Conservation (phyloP, 2,113 vertebrate genomes). For the Dolichotis patagonum region DNA sequence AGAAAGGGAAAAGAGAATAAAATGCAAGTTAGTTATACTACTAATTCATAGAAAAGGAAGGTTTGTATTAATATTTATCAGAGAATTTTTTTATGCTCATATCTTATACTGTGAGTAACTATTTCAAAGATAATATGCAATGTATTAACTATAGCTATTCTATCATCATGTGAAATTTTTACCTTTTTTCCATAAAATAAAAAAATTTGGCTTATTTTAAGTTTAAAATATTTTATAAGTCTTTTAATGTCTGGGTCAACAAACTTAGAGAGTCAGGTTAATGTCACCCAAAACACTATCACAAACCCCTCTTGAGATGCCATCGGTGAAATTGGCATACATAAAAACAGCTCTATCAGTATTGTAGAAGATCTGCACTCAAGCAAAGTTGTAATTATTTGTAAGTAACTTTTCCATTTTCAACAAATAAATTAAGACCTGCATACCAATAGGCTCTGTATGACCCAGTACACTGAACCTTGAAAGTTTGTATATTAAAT, state of each 20-base stretch:
- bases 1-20: neutral
- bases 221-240: slow-evolving; percentile 13
- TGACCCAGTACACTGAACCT: neutral
- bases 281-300: neutral
- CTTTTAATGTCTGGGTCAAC: neutral
- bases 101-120: neutral
- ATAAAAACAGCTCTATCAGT: neutral
- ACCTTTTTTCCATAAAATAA: neutral
- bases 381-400: slow-evolving; percentile 66
- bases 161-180: neutral
- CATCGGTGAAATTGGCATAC: neutral
- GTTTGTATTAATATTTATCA: neutral
- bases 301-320: neutral
- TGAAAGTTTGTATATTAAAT: slow-evolving; percentile 47
- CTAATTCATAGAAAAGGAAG: neutral
- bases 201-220: neutral
- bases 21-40: neutral
- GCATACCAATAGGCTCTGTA: slow-evolving; percentile 28
- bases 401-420: slow-evolving; percentile 74
- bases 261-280: neutral
- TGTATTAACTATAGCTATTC: neutral
- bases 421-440: slow-evolving; percentile 65
- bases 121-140: neutral
- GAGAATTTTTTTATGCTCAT: neutral
- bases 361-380: slow-evolving; percentile 34